phyloP scores from a whole-genome alignment of 2,113 vertebrate species.

The Spermophilus dauricus region DNA sequence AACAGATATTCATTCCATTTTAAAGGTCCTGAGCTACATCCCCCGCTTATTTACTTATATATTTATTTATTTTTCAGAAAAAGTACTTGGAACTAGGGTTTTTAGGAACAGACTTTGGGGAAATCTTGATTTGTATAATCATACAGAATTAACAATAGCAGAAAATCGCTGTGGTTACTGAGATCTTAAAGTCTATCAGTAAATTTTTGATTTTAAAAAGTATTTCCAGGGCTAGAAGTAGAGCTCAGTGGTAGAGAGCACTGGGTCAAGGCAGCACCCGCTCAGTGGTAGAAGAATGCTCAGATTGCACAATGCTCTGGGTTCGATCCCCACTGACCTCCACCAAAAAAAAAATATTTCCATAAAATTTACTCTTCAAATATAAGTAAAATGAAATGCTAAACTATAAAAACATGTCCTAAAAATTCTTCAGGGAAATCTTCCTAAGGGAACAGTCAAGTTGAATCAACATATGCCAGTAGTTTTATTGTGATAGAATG shows the following conservation, averaged over 20 bases:
- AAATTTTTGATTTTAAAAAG: not conserved
- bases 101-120: slow-evolving; percentile 25
- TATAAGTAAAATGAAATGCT: slow-evolving; percentile 55
- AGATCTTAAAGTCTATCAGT: slow-evolving; percentile 22
- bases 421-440: slow-evolving; percentile 2
- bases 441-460: slow-evolving; percentile 41
- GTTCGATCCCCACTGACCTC: not conserved
- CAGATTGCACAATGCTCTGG: not conserved
- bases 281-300: not conserved
- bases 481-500: not conserved
- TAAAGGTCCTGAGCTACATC: not conserved
- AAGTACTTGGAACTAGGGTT: not conserved
- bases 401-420: not conserved
- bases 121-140: slow-evolving; percentile 20
- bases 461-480: not conserved
- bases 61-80: not conserved
- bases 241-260: not conserved
- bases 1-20: not conserved
- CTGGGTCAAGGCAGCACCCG: too few species aligned
- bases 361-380: not conserved
- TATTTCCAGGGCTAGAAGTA: not conserved
- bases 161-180: slow-evolving; percentile 6
- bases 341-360: not conserved
- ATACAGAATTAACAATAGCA: slow-evolving; percentile 14
- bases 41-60: too few species aligned